Base-by-base conservation (phyloP, 2,888 invertebrate genomes). In the Lasioglossum morio region DNA sequence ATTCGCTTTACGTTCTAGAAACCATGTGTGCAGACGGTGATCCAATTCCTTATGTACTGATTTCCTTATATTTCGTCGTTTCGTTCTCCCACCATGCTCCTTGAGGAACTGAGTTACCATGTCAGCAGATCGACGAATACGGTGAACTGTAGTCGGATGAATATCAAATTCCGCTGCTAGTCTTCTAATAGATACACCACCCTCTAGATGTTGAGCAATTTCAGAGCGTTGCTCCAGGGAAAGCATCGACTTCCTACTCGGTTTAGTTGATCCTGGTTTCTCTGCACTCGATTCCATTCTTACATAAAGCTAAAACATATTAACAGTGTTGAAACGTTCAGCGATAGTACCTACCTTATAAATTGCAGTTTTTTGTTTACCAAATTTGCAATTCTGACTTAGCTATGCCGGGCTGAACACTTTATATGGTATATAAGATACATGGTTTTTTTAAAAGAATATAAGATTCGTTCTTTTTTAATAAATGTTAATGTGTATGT, bases 61-160 rank as follows among this genome's bases (percentile, higher is more conserved):
- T 37, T 70, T 70, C 4, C 70, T 40, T 37, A 70, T 12, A n/a
- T 70, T 70, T 23, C 40, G 70, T 4, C 70, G 37, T n/a, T 70
- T 70, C 1, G 4, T 70, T 12, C n/a, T 23, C 10, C 70, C 70
- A 37, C 3, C 2, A n/a, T n/a, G 8, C 14, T 70, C n/a, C n/a
- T 40, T n/a, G 12, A 70, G 70, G n/a, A 37, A 70, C 14, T 70
- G 70, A 12, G 70, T 70, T 23, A 70, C 70, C 70, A 40, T 37
- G 14, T 70, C 37, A 5, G 70, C n/a, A 8, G 23, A 40, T 37
- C n/a, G 40, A 3, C 70, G 70, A 23, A 70, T 70, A 12, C 70
- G 70, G 4, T 40, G 70, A 37, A 69, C 69, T 0, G 69, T 69
- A 12, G 37, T 69, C n/a, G n/a, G 69, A n/a, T 69, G 69, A 23